These are phyloP conservation scores for Tauraco erythrolophus DNA, from an alignment of 2,113 vertebrate species.

Conservation along the genomic window DNA sequence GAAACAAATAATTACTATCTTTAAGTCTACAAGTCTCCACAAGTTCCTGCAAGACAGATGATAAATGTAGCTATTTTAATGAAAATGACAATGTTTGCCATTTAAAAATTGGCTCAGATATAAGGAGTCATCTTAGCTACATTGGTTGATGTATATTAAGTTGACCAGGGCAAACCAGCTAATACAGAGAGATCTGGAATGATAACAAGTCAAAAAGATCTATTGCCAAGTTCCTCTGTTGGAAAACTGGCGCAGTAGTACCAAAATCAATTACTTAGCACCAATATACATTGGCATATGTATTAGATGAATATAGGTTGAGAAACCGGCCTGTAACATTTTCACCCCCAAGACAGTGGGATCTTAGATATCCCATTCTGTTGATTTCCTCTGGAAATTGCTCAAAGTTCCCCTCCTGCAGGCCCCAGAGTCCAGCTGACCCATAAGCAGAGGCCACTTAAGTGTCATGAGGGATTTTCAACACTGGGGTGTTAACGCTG, in stretches of 20 bases:
- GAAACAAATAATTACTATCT: background rate
- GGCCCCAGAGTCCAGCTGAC: background rate
- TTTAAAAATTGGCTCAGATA: background rate
- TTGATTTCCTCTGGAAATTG: background rate
- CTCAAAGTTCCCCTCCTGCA: background rate
- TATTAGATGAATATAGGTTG: background rate
- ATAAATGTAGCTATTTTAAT: background rate
- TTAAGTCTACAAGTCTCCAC: background rate
- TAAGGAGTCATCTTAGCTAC: background rate
- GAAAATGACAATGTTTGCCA: background rate
- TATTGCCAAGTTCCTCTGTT: background rate
- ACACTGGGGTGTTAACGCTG: accelerated
- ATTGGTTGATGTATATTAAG: background rate
- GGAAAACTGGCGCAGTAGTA: background rate
- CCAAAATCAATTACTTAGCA: background rate
- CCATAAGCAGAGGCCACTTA: background rate
- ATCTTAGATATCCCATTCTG: too few species aligned
- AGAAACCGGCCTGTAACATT: background rate
- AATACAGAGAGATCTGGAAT: background rate
- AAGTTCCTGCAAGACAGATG: background rate
- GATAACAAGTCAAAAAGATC: background rate
- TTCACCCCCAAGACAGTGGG: background rate
- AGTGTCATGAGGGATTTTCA: background rate
- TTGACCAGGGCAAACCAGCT: background rate
- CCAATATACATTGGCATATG: accelerated